These are phyloP conservation scores for Ptyas mucosa DNA, from an alignment of 2,113 vertebrate genomes.

Conservation along the genomic window DNA sequence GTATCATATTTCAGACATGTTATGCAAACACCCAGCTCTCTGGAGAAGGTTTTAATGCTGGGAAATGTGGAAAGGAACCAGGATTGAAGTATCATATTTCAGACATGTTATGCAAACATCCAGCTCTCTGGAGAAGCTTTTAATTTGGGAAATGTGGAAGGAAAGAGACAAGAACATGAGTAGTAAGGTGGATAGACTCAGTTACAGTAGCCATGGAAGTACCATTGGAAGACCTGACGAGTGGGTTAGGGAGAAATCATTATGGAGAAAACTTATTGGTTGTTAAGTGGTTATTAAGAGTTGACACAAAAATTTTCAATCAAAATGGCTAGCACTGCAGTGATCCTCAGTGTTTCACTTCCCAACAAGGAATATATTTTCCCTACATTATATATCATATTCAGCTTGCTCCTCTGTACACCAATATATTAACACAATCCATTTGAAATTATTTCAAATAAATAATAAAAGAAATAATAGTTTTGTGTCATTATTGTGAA, in stretches of 20 bases:
- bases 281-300: not conserved
- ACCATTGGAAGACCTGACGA: not conserved
- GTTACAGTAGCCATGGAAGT: not conserved
- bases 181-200: not conserved
- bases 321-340: not conserved
- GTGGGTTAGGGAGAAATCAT: not conserved
- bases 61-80: not conserved
- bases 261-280: not conserved
- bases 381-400: not conserved
- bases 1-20: not conserved
- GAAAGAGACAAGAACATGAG: not conserved
- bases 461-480: not conserved
- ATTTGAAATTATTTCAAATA: not conserved
- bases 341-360: not conserved
- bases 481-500: not conserved
- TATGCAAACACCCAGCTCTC: not conserved
- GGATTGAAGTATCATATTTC: not conserved
- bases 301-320: not conserved
- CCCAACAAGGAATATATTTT: not conserved
- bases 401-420: not conserved
- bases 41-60: not conserved
- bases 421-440: not conserved
- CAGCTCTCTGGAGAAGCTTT: not conserved
- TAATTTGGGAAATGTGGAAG: not conserved
- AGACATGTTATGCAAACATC: not conserved